phyloP scores from a whole-genome alignment of 1,140 invertebrate species.

The Hyposmocoma kahamanoa region DNA sequence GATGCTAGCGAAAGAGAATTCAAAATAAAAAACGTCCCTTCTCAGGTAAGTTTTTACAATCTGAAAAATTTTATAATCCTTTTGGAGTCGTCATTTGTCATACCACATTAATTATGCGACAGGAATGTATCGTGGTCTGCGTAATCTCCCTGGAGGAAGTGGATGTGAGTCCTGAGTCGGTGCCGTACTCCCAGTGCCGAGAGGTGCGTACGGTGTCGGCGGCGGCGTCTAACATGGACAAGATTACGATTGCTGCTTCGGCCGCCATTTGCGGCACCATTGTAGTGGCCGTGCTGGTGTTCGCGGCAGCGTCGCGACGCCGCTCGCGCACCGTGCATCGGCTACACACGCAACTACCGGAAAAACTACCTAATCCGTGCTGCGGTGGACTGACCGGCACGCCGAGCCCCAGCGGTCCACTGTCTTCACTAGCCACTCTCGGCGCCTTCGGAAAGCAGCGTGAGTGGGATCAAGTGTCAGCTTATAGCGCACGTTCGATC shows the following conservation, averaged over 20 bases:
- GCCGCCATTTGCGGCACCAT: slow-evolving; percentile 96
- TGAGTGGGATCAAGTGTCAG: slow-evolving; percentile 96
- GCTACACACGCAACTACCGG: slow-evolving; percentile 79
- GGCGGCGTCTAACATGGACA: slow-evolving; percentile 91
- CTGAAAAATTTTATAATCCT: neutral
- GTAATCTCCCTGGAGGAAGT: slow-evolving; percentile 92
- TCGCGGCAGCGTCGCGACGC: slow-evolving; percentile 87
- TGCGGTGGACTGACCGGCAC: slow-evolving; percentile 81
- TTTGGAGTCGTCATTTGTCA: neutral
- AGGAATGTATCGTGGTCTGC: slow-evolving; percentile 95
- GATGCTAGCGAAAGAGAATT: slow-evolving; percentile 92
- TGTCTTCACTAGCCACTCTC: slow-evolving; percentile 86
- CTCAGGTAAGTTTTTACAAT: slow-evolving; percentile 75
- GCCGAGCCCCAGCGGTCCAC: slow-evolving; percentile 82
- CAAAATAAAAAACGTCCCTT: slow-evolving; percentile 93
- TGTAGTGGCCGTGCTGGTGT: slow-evolving; percentile 89
- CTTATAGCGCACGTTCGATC: slow-evolving; percentile 91
- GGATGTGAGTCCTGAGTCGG: slow-evolving; percentile 87
- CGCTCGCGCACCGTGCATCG: slow-evolving; percentile 84
- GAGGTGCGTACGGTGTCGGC: slow-evolving; percentile 90
- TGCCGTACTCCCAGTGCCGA: slow-evolving; percentile 89
- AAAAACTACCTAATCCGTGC: slow-evolving; percentile 79
- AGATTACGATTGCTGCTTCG: slow-evolving; percentile 93
- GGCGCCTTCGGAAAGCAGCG: slow-evolving; percentile 87
- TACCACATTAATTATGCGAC: slow-evolving; percentile 9